A percentile compares a stretch with the other conserved stretches of the same genome.
phyloP scores from a whole-genome alignment of 2,888 invertebrate species.

The Scrobipalpa costella region DNA sequence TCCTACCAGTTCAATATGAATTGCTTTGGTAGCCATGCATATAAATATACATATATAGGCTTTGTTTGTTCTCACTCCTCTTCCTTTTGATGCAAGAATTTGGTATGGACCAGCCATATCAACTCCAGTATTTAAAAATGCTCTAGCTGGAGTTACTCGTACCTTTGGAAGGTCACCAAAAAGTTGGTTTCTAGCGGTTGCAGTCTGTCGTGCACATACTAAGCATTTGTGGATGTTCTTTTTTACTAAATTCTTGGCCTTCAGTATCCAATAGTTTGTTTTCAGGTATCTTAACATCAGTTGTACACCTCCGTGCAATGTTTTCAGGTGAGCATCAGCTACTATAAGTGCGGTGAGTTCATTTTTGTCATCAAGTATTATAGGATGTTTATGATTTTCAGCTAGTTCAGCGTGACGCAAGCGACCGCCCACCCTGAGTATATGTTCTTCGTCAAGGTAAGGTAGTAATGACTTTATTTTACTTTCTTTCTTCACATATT shows the following conservation, averaged over 20 bases:
- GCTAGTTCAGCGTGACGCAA: slow-evolving; percentile 32
- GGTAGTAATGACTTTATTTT: slow-evolving; percentile 35
- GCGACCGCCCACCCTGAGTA: slow-evolving; percentile 40
- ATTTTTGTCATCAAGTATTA: slow-evolving; percentile 34
- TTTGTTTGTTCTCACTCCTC: slow-evolving; percentile 30
- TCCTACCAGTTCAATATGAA: slow-evolving; percentile 31
- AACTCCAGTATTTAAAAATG: slow-evolving; percentile 30
- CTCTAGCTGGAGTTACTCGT: slow-evolving; percentile 26
- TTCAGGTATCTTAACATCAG: slow-evolving; percentile 32
- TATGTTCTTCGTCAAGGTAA: slow-evolving; percentile 32
- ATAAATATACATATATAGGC: slow-evolving; percentile 33
- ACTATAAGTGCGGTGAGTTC: slow-evolving; percentile 35
- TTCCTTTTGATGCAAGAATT: slow-evolving; percentile 25
- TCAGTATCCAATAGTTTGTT: slow-evolving; percentile 29
- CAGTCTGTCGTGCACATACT: slow-evolving; percentile 23
- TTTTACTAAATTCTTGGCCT: slow-evolving; percentile 23
- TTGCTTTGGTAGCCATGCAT: slow-evolving; percentile 30
- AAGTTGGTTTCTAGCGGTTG: slow-evolving; percentile 21
- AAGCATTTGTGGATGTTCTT: slow-evolving; percentile 27
- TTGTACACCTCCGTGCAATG: slow-evolving; percentile 38
- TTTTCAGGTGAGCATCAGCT: too few relatives aligned
- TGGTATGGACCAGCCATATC: slow-evolving; percentile 33
- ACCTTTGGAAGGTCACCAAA: slow-evolving; percentile 31
- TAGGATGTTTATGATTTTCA: slow-evolving; percentile 35
- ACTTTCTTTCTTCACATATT: slow-evolving; percentile 26